phyloP scores from a whole-genome alignment of 2,113 vertebrate genomes.

The Caracal caracal region DNA sequence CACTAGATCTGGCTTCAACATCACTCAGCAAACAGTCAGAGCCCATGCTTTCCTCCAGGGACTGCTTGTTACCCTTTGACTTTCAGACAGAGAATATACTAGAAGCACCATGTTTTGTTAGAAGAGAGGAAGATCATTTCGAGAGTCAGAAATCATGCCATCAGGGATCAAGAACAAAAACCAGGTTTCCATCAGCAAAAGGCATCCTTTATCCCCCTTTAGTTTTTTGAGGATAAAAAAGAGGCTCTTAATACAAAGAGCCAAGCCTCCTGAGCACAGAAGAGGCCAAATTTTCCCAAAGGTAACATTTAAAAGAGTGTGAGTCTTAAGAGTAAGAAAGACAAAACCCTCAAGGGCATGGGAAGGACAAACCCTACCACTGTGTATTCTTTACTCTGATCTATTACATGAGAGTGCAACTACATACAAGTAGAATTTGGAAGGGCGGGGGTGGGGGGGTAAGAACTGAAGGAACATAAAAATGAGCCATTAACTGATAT shows the following conservation, averaged over 20 bases:
- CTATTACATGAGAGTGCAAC: not conserved
- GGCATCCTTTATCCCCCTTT: constrained; percentile 2
- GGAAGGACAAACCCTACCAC: not conserved
- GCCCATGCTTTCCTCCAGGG: constrained; percentile 22
- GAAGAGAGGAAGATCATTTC: not conserved
- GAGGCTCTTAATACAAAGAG: constrained; percentile 40
- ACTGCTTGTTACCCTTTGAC: not conserved
- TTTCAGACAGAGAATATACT: constrained; percentile 16
- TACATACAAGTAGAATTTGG: not conserved
- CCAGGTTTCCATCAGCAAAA: not conserved
- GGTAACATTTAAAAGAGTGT: constrained; percentile 11
- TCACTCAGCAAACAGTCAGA: constrained; percentile 30
- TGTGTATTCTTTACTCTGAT: not conserved
- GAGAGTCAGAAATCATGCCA: constrained; percentile 37
- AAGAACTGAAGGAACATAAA: constrained; percentile 8
- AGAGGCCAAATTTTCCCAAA: constrained; percentile 31
- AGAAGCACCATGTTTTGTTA: constrained; percentile 26
- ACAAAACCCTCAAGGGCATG: not conserved
- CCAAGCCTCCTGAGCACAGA: not conserved
- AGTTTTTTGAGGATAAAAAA: not conserved
- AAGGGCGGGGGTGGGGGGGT: accelerated
- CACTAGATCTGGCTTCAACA: constrained; percentile 30
- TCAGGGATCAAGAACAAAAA: constrained; percentile 31
- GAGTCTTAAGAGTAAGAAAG: constrained; percentile 6
- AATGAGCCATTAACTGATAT: not conserved